These are phyloP conservation scores for Helostoma temminkii DNA, from an alignment of 2,797 vertebrate species.

Conservation along the genomic window DNA sequence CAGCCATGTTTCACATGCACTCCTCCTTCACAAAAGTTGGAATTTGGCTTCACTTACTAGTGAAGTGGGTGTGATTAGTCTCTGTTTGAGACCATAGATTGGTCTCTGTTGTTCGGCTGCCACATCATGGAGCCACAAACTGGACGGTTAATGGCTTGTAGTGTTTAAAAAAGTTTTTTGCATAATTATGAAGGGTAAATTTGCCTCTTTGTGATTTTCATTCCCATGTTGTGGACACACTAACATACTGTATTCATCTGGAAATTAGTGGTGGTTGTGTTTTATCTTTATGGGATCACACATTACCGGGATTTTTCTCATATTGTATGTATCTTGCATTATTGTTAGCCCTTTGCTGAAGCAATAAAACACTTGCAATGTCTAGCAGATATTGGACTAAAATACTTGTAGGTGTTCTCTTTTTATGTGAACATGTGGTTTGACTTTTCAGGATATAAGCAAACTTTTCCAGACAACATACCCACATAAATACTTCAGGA, in stretches of 20 bases:
- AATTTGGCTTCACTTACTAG: slow-evolving; percentile 9
- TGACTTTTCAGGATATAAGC: not conserved
- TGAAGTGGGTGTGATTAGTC: slow-evolving; percentile 20
- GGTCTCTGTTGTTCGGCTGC: slow-evolving; percentile 28
- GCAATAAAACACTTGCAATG: too few species aligned
- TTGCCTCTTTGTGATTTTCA: not conserved
- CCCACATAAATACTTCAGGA: not conserved
- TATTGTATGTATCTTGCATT: too few species aligned
- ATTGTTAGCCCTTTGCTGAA: too few species aligned
- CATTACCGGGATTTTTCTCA: too few species aligned
- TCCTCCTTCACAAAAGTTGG: not conserved
- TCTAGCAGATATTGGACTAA: not conserved
- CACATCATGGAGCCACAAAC: slow-evolving; percentile 10
- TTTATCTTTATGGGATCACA: too few species aligned
- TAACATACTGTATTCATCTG: not conserved
- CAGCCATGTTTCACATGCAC: slow-evolving; percentile 25
- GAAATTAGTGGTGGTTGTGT: not conserved
- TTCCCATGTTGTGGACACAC: not conserved
- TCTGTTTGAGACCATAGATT: too few species aligned
- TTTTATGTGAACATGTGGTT: not conserved
- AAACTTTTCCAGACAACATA: not conserved
- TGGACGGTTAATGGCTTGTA: not conserved
- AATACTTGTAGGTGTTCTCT: not conserved
- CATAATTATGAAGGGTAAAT: not conserved
- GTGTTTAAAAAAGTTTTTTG: not conserved